Evolutionary conservation across 2,797 vertebrate genomes (phyloP), one percentile per base, ranked within the genome.

Genomic region (Hirundo rustica): DNA sequence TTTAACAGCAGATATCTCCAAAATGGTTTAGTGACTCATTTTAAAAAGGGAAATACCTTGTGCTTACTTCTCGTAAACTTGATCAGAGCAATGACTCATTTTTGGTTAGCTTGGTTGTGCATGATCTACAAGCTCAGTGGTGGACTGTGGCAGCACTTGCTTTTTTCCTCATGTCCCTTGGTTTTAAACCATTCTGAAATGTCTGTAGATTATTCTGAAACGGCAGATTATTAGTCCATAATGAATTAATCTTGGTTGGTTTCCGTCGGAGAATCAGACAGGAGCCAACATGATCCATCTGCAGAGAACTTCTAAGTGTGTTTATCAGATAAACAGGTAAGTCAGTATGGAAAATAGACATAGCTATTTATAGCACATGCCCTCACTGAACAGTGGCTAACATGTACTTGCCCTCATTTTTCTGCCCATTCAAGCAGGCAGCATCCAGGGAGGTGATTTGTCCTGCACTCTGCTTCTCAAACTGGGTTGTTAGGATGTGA

Each of bases 1-100:
- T 73, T 40, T 80, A 85, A 54, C 58, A 85, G 72, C 66, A 77
- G 29, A 10, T 58, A 54, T 29, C 36, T 88, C 57, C 50, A 54
- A 91, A 93, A 71, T 62, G 38, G 64, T 36, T 22, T 71, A 32
- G 19, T 92, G 77, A 91, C 54, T 85, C 30, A 60, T 53, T 90
- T 95, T 71, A 40, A 60, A 96, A 95, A 73, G 58, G 64, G 45
- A 94, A 92, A 55, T 94, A 70, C 75, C 45, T 64, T 67, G 29
- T 38, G 36, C 34, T 11, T 64, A 10, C 21, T 75, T 88, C 40
- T 7, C 40, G n/a, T 71, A 50, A 85, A 85, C 38, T 68, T 47
- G 10, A 5, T 57, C 4, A 6, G 57, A 85, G 44, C 23, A 60
- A 40, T 73, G 57, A 73, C 65, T 91, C 9, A 26, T 89, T 87